Evolutionary conservation across 37 sponge, comb jelly and placozoan genomes (phyloP), one percentile per base, ranked within the genome.

Genomic region (Haliclona indistincta): DNA sequence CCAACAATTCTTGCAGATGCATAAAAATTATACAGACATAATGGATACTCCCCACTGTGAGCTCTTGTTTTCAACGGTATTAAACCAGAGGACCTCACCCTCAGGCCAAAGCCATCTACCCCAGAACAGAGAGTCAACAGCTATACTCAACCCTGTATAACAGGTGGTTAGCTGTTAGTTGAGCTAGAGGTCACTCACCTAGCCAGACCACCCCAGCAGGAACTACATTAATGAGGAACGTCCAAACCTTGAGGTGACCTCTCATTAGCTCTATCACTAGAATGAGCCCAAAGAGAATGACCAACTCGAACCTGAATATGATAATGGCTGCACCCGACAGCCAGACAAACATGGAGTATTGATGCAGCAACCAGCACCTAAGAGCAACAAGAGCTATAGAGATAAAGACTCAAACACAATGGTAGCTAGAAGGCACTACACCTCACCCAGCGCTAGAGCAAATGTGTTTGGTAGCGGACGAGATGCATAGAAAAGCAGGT

Each of bases 381-480:
- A 67, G 64, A 41, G 81, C 77, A 19, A 84, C 49, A 51, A 93
- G 74, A 37, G 76, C 96, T 88, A 58, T 35, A 41, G 20, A 58
- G 41, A 30, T n/a, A n/a, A n/a, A n/a, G n/a, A n/a, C n/a, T n/a
- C n/a, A n/a, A n/a, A n/a, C n/a, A n/a, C n/a, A n/a, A 11, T 29
- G 28, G 63, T 61, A n/a, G 38, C 6, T 13, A 33, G 75, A 2
- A 43, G 37, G 3, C 11, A 30, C 0, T 15, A 37, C 82, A n/a
- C n/a, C n/a, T 51, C 32, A 93, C 90, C 86, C 29, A 96, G 71
- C 22, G 82, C 53, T n/a, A 98, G 82, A 1, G 96, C 96, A 67
- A 98, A 98, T 22, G 93, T 89, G 79, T 98, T 98, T 22, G 99
- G 99, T 2, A 98, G 89, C 34, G 99, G 94, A 52, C 99, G 87